Evolutionary conservation across 2,888 invertebrate species (phyloP).

Genomic region (Sinhomidia bicolor): DNA sequence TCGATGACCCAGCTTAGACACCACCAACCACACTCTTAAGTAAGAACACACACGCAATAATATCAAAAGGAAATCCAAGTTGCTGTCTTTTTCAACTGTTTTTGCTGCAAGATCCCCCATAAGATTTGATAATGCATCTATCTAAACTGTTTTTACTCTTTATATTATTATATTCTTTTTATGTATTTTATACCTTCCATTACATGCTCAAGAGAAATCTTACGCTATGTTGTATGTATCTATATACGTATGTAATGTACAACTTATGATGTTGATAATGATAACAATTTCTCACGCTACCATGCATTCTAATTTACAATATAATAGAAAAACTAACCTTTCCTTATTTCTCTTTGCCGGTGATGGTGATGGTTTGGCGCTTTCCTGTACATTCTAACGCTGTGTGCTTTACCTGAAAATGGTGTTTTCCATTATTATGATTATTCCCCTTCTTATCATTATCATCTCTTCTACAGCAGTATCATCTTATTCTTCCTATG

Average conservation of each 20-base stretch:
- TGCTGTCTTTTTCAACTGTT: slow-evolving; percentile 4
- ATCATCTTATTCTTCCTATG: slow-evolving; percentile 30
- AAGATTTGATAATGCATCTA: neutral
- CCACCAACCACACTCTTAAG: slow-evolving; percentile 39
- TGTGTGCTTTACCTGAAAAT: slow-evolving; percentile 58
- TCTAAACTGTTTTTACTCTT: neutral
- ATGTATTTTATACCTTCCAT: no score
- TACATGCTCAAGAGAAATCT: no score
- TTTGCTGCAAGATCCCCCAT: neutral
- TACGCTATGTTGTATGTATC: neutral
- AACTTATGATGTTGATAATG: slow-evolving; percentile 6
- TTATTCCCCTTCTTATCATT: slow-evolving; percentile 26
- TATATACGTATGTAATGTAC: no score
- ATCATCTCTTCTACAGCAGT: slow-evolving; percentile 26
- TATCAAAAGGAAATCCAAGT: slow-evolving; percentile 14
- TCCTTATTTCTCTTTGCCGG: slow-evolving; percentile 31
- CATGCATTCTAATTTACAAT: slow-evolving; percentile 49
- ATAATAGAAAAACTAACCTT: slow-evolving; percentile 63
- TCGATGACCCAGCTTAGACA: slow-evolving; percentile 70
- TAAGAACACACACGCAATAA: slow-evolving; percentile 17
- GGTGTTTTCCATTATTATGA: slow-evolving; percentile 59
- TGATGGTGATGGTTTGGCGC: neutral
- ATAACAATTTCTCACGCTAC: slow-evolving; percentile 70
- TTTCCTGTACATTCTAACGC: neutral
- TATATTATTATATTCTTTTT: neutral